Percentiles rank a stretch among this genome's conserved stretches.
Conservation (phyloP, 2,888 invertebrate genomes). For the Thymelicus sylvestris region DNA sequence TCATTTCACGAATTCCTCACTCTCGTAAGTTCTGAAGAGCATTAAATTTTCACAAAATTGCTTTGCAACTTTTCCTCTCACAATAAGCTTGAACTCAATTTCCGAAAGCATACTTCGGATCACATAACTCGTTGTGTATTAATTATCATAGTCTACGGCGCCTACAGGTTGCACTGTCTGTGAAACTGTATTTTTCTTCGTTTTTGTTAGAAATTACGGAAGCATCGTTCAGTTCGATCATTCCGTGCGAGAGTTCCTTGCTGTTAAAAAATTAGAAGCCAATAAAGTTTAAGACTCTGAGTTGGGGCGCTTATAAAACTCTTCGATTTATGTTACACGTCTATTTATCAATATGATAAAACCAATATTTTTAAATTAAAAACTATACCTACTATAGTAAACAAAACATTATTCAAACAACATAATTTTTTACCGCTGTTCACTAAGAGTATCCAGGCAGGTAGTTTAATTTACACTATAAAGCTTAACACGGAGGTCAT, state of each 20-base stretch:
- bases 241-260: too few relatives aligned
- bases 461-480: conserved; percentile 3
- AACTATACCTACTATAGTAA: too few relatives aligned
- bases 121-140: conserved; percentile 62
- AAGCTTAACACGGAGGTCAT: not conserved
- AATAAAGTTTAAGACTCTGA: too few relatives aligned
- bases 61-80: conserved; percentile 77
- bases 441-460: not conserved
- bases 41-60: conserved; percentile 82
- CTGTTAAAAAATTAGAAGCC: too few relatives aligned
- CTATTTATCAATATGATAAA: too few relatives aligned
- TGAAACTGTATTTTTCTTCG: conserved; percentile 30
- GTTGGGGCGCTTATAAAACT: too few relatives aligned
- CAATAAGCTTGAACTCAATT: conserved; percentile 73
- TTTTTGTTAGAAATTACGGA: conserved; percentile 1
- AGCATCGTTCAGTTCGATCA: not conserved
- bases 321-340: too few relatives aligned
- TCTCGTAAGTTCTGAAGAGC: conserved; percentile 74
- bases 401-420: not conserved
- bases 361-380: too few relatives aligned
- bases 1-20: conserved; percentile 76
- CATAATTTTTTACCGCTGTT: not conserved
- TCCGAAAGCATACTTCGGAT: conserved; percentile 72
- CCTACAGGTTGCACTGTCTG: conserved; percentile 49
- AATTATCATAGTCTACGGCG: conserved; percentile 49